A percentile compares a stretch with the other conserved stretches of the same genome.
Conservation (phyloP, 2,888 invertebrate genomes). For the Phengaris arion region DNA sequence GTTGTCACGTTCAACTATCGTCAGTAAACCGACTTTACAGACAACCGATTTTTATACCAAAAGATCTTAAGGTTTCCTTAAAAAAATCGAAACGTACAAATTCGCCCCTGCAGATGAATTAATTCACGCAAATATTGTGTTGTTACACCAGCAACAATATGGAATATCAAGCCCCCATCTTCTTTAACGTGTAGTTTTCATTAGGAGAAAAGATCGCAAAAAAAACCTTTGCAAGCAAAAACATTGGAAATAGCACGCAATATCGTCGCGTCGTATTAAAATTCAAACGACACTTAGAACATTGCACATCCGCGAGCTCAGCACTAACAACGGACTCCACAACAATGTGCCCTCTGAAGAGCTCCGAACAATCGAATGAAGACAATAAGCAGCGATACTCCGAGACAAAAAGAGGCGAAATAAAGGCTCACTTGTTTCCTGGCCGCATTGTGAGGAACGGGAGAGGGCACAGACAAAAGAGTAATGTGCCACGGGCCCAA, state of each 20-base stretch:
- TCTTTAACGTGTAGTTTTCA: neutral
- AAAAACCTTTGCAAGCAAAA: constrained; percentile 29
- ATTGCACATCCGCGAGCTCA: constrained; percentile 75
- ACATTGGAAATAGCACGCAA: constrained; percentile 35
- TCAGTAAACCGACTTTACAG: no score
- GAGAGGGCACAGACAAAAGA: constrained; percentile 80
- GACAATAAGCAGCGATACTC: constrained; percentile 81
- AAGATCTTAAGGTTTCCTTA: neutral
- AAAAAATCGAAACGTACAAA: neutral
- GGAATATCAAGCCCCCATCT: neutral
- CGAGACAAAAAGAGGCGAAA: constrained; percentile 81
- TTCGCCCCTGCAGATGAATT: neutral
- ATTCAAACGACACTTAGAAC: constrained; percentile 72
- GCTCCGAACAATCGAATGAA: constrained; percentile 81
- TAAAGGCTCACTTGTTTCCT: constrained; percentile 81
- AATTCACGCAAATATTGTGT: neutral
- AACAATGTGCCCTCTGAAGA: constrained; percentile 80
- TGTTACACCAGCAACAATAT: neutral
- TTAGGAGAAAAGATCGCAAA: neutral
- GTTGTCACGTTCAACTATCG: no score
- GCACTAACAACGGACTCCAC: constrained; percentile 76
- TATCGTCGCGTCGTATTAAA: constrained; percentile 63
- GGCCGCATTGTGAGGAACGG: constrained; percentile 80
- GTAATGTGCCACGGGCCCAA: constrained; percentile 80
- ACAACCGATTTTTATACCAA: no score